Percentiles rank a stretch among this genome's conserved stretches.
phyloP scores from a whole-genome alignment of 2,888 invertebrate genomes.

The Spodoptera picta region DNA sequence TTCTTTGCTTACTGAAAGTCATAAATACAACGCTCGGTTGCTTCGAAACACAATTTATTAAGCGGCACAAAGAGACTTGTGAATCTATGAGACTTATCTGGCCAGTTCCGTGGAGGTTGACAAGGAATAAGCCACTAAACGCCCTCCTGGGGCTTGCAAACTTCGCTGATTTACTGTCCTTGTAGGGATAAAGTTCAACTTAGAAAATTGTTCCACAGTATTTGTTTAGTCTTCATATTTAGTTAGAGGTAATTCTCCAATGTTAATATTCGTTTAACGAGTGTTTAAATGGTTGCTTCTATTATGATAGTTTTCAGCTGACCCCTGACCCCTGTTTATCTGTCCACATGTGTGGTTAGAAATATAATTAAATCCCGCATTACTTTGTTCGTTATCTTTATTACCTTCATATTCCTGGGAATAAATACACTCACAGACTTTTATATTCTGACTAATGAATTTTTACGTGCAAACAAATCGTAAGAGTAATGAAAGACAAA shows the following conservation, averaged over 20 bases:
- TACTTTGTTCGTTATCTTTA: constrained; percentile 20
- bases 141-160: constrained; percentile 49
- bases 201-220: constrained; percentile 17
- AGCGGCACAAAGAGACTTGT: constrained; percentile 47
- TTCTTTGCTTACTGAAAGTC: constrained; percentile 47
- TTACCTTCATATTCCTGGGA: constrained; percentile 21
- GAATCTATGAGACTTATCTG: constrained; percentile 61
- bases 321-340: constrained; percentile 26
- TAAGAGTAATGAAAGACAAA: constrained; percentile 30
- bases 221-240: constrained; percentile 17
- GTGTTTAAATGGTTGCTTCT: constrained; percentile 6
- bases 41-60: constrained; percentile 58
- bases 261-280: constrained; percentile 23
- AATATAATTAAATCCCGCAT: constrained; percentile 6
- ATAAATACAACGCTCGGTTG: constrained; percentile 56
- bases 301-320: constrained; percentile 27
- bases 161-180: constrained; percentile 56
- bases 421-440: constrained; percentile 9
- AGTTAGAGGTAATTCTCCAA: constrained; percentile 25
- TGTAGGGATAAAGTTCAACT: constrained; percentile 36
- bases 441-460: constrained; percentile 20
- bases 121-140: constrained; percentile 62
- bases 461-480: constrained; percentile 24
- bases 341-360: neutral
- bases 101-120: constrained; percentile 54